Conservation (phyloP, 1,140 invertebrate genomes). For the Papilio dardanus region DNA sequence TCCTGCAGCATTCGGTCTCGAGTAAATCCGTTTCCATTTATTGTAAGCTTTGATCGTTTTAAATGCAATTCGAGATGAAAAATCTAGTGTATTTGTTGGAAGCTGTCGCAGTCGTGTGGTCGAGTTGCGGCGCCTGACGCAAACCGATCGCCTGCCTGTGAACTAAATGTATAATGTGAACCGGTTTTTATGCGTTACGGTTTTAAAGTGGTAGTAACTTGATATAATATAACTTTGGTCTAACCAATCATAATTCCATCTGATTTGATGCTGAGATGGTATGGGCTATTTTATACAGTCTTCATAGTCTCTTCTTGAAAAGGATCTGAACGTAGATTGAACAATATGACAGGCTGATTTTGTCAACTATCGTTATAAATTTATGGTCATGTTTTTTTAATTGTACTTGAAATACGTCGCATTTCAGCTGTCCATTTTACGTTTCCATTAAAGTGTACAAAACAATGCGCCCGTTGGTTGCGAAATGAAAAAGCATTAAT, state of each 20-base stretch:
- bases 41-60: slow-evolving; percentile 35
- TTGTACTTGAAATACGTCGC: neutral
- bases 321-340: too few relatives aligned
- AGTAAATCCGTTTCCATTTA: slow-evolving; percentile 29
- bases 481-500: slow-evolving; percentile 31
- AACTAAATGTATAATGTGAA: slow-evolving; percentile 20
- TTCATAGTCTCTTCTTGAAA: too few relatives aligned
- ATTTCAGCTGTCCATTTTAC: slow-evolving; percentile 4
- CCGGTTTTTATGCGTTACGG: slow-evolving; percentile 15
- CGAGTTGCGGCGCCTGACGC: slow-evolving; percentile 8
- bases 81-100: slow-evolving; percentile 33
- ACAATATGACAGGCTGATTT: too few relatives aligned
- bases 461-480: neutral
- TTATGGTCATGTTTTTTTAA: neutral
- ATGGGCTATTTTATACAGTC: too few relatives aligned
- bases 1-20: slow-evolving; percentile 18
- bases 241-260: too few relatives aligned
- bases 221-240: neutral
- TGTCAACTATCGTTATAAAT: too few relatives aligned
- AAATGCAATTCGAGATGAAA: slow-evolving; percentile 35
- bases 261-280: too few relatives aligned
- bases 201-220: neutral
- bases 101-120: slow-evolving; percentile 23
- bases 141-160: slow-evolving; percentile 23
- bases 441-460: slow-evolving; percentile 3